phyloP scores from a whole-genome alignment of 1,140 invertebrate species.

The Procambarus virginalis region DNA sequence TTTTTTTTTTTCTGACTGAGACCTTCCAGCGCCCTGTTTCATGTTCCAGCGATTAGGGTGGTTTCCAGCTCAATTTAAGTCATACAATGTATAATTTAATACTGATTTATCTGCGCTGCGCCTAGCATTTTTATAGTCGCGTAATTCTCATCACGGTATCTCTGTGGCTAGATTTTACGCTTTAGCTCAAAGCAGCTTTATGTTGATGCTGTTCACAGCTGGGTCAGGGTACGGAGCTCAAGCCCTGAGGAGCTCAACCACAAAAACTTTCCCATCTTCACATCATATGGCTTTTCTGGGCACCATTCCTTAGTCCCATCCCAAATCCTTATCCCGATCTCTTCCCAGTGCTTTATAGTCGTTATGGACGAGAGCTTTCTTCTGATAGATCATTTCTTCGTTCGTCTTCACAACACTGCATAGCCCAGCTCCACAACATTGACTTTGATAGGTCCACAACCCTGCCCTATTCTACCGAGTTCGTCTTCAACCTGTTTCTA shows the following conservation, averaged over 20 bases:
- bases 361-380: no score
- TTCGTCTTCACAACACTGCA: no score
- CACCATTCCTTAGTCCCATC: no score
- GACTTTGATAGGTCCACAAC: no score
- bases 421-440: no score
- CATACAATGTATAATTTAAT: neutral
- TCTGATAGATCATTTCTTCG: no score
- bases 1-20: neutral
- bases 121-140: slow-evolving; percentile 10
- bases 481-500: no score
- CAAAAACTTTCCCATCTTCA: no score
- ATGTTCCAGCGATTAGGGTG: neutral
- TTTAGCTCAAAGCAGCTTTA: neutral
- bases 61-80: slow-evolving; percentile 1
- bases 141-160: neutral
- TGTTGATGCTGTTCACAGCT: neutral
- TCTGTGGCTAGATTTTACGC: neutral
- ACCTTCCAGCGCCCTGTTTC: neutral
- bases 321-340: no score
- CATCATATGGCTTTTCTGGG: no score
- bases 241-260: neutral
- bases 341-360: no score
- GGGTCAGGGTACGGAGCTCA: neutral
- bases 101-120: slow-evolving; percentile 1
- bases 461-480: no score